Conservation (phyloP, 2,888 invertebrate species). For the Amiota communis region DNA sequence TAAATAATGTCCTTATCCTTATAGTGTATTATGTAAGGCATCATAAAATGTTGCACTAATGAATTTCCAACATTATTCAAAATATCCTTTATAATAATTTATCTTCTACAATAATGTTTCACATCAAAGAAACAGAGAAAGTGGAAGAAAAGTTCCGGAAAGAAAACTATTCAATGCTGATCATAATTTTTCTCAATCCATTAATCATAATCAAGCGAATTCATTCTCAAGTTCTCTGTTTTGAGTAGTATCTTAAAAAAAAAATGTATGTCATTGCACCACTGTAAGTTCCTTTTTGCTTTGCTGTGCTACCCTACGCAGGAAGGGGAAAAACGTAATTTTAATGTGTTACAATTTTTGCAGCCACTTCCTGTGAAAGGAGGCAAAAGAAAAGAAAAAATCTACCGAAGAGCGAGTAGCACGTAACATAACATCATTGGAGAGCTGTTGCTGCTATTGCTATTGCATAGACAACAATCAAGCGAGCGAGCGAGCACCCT, state of each 20-base stretch:
- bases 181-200: not conserved
- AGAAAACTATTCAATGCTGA: too few species aligned
- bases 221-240: not conserved
- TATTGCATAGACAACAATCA: constrained; percentile 8
- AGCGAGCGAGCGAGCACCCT: not conserved
- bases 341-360: constrained; percentile 7
- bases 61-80: too few species aligned
- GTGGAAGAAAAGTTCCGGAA: too few species aligned
- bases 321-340: not conserved
- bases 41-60: too few species aligned
- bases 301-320: not conserved
- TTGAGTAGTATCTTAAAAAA: not conserved
- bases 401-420: not conserved
- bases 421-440: not conserved
- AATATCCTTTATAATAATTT: too few species aligned
- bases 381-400: not conserved
- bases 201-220: constrained; percentile 8
- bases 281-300: not conserved
- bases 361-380: constrained; percentile 10
- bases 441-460: not conserved
- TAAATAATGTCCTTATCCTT: too few species aligned
- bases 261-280: not conserved
- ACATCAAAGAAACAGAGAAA: too few species aligned
- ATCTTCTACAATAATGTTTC: too few species aligned
- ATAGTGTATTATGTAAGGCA: too few species aligned